Evolutionary conservation across 2,797 vertebrate genomes (phyloP).

Genomic region (Ispidina picta): DNA sequence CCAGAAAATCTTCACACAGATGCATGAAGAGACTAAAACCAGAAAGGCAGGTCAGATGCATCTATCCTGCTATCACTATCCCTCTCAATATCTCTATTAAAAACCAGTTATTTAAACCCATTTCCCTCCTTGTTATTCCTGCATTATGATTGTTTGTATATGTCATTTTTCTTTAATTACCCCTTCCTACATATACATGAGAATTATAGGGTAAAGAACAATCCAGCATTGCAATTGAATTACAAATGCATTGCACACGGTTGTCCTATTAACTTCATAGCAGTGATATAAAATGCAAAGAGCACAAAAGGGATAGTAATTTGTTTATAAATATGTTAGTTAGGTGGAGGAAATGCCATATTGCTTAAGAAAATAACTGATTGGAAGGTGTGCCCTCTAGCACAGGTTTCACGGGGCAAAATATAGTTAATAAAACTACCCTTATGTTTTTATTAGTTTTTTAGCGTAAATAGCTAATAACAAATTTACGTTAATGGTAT

Average conservation of each 20-base stretch:
- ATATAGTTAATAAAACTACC: conserved; percentile 75
- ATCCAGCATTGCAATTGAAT: conserved; percentile 43
- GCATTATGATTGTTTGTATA: conserved; percentile 42
- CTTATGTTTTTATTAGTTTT: conserved; percentile 72
- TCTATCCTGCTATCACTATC: background rate
- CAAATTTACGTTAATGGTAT: conserved; percentile 74
- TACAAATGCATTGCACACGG: conserved; percentile 41
- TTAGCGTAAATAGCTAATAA: conserved; percentile 77
- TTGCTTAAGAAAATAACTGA: conserved; percentile 25
- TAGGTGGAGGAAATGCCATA: conserved; percentile 62
- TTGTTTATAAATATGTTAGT: conserved; percentile 78
- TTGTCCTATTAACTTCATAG: conserved; percentile 63
- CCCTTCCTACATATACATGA: conserved; percentile 47
- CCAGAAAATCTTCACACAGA: background rate
- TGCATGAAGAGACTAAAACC: background rate
- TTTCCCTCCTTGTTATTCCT: conserved; percentile 26
- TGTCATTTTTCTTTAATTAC: conserved; percentile 69
- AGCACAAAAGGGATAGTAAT: conserved; percentile 61
- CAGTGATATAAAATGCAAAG: conserved; percentile 72
- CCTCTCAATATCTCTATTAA: background rate
- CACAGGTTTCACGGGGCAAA: conserved; percentile 64
- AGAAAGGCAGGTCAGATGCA: background rate
- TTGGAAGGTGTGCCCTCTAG: conserved; percentile 58
- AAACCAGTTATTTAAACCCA: conserved; percentile 11
- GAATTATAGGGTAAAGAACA: conserved; percentile 50